Conservation (phyloP, 1,140 invertebrate species). For the Drosophila saltans region DNA sequence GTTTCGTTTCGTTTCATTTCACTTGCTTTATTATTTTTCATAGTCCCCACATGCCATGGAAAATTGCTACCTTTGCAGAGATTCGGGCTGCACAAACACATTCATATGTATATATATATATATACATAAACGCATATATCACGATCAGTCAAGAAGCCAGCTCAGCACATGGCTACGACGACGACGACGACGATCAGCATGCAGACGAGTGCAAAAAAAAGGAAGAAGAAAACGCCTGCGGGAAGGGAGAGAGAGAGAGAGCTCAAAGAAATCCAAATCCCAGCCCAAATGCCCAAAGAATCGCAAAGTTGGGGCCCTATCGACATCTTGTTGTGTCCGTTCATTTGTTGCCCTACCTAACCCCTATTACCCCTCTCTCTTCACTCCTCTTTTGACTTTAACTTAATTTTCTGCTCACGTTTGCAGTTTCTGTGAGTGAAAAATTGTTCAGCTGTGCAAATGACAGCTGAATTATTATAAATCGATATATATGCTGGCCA, state of each 20-base stretch:
- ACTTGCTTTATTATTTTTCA: constrained; percentile 63
- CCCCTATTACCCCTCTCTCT: not conserved
- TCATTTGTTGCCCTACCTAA: not conserved
- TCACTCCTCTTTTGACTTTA: constrained; percentile 32
- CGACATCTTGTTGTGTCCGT: constrained; percentile 17
- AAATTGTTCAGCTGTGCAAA: constrained; percentile 74
- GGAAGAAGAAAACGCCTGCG: constrained; percentile 52
- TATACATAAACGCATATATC: constrained; percentile 61
- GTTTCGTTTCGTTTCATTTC: constrained; percentile 74
- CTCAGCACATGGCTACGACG: constrained; percentile 68
- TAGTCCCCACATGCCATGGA: constrained; percentile 66
- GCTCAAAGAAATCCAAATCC: constrained; percentile 62
- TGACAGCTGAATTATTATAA: constrained; percentile 83
- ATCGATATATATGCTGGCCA: constrained; percentile 75
- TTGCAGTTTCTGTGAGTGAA: constrained; percentile 73
- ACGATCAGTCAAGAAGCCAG: constrained; percentile 72
- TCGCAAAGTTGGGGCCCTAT: constrained; percentile 29
- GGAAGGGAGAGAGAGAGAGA: constrained; percentile 8
- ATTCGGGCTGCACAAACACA: constrained; percentile 17
- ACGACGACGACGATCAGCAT: constrained; percentile 52
- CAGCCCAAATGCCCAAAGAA: constrained; percentile 36
- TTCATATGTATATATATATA: constrained; percentile 7
- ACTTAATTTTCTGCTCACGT: constrained; percentile 82
- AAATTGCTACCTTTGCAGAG: constrained; percentile 81
- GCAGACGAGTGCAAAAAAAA: constrained; percentile 60